Evolutionary conservation across 2,113 vertebrate species (phyloP), one percentile per base, ranked within the genome.

Genomic region (Rhabdornis inornatus): DNA sequence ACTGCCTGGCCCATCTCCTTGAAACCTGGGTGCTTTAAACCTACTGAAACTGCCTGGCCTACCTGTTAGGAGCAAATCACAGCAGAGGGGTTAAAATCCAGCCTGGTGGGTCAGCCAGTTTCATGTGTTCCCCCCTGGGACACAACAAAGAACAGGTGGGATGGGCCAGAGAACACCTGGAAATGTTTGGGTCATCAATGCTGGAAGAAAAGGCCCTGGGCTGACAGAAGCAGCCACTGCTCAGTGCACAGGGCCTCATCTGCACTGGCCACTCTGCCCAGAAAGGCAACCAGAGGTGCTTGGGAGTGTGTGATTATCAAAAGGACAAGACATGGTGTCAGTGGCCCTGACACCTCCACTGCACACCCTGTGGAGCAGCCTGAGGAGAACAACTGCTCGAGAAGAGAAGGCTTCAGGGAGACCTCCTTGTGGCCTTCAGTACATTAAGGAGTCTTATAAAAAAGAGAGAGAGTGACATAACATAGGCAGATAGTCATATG

Each of bases 281-380:
- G 52, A 31, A 12, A 31, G 50, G 30, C 18, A 55, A 31, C 28
- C 52, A 55, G 30, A 33, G 50, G 28, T 23, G 33, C 28, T 31
- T 40, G 33, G 28, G n/a, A 31, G 35, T 0, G 0, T 35, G 13
- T 64, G 61, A 15, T 61, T 47, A 1, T 15, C 1, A 2, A 30
- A 45, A 52, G 42, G 18, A 11, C 14, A 63, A 24, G 6, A 56
- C 5, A 4, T 31, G 31, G 15, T 7, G 44, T 11, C 17, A 14
- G 4, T 23, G 49, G 37, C 50, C 37, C n/a, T 90, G 49, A 15
- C 55, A 69, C 10, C 64, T 44, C 37, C 27, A 9, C 40, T 5
- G 5, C 27, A 50, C 27, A 20, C 22, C n/a, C 23, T 35, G 63
- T 21, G 40, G 50, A 76, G 19, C 74, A 79, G 40, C 24, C 20